These are phyloP conservation scores for Aphyosemion australe DNA, from an alignment of 2,113 vertebrate species.

Conservation along the genomic window DNA sequence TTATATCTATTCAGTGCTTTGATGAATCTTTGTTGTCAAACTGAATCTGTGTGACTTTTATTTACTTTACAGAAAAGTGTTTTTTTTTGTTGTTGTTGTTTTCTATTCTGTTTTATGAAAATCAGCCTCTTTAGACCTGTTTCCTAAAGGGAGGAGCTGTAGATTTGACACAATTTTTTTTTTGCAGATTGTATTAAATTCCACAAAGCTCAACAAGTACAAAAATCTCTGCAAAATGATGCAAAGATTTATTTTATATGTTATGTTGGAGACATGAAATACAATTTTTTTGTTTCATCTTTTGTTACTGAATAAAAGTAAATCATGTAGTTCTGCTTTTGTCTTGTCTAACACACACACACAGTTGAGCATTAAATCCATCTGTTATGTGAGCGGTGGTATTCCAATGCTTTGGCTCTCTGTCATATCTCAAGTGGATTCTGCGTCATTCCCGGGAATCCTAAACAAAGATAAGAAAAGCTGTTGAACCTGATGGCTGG, in stretches of 20 bases:
- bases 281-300: background rate
- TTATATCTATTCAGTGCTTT: no score
- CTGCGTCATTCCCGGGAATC: conserved; percentile 77
- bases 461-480: conserved; percentile 68
- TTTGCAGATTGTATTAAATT: no score
- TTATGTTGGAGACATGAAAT: background rate
- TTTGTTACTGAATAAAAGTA: background rate
- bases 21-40: no score
- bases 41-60: no score
- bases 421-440: conserved; percentile 78
- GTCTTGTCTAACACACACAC: background rate
- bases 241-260: background rate
- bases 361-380: conserved; percentile 11
- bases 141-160: no score
- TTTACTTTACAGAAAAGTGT: no score
- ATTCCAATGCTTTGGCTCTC: conserved; percentile 61
- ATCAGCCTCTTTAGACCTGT: no score
- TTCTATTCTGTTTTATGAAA: no score
- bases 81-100: no score
- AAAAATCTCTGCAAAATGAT: background rate
- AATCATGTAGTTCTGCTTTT: no score
- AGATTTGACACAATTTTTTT: no score
- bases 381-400: conserved; percentile 32
- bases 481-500: conserved; percentile 60
- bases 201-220: no score